These are phyloP conservation scores for Sebastes iracundus DNA, from an alignment of 2,797 vertebrate species.

Conservation along the genomic window DNA sequence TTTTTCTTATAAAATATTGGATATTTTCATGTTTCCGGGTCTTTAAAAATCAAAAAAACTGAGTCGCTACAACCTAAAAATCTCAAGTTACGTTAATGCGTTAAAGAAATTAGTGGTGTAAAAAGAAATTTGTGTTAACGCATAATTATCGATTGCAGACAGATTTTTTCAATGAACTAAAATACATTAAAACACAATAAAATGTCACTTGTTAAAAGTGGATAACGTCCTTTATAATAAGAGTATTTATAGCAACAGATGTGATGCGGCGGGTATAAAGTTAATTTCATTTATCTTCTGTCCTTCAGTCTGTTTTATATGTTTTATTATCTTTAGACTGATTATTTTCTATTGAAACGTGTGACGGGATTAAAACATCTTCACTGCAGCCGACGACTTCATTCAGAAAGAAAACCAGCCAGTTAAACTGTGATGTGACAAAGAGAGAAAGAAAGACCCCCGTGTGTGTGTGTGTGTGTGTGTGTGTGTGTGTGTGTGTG, in stretches of 20 bases:
- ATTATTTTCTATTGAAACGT: neutral
- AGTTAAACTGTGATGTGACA: constrained; percentile 17
- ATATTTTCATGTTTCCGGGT: neutral
- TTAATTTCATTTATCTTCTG: neutral
- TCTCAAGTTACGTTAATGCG: too few species aligned
- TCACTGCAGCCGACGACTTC: constrained; percentile 8
- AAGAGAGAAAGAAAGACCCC: constrained; percentile 26
- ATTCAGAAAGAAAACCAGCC: constrained; percentile 11
- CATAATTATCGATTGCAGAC: too few species aligned
- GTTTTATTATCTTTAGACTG: neutral
- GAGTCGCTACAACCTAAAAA: too few species aligned
- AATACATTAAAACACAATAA: too few species aligned
- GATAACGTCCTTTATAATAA: too few species aligned
- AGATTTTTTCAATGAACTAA: too few species aligned
- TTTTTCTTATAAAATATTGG: neutral
- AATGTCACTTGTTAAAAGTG: too few species aligned
- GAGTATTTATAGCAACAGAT: neutral
- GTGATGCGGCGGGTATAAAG: neutral
- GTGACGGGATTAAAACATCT: constrained; percentile 12
- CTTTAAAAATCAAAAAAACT: neutral
- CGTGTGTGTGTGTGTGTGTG: too few species aligned
- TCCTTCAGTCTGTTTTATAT: too few species aligned
- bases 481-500: neutral
- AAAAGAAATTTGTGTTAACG: too few species aligned
- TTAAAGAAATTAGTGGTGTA: too few species aligned